Evolutionary conservation across 2,797 vertebrate species (phyloP), one percentile per base, ranked within the genome.

Genomic region (Mus caroli): DNA sequence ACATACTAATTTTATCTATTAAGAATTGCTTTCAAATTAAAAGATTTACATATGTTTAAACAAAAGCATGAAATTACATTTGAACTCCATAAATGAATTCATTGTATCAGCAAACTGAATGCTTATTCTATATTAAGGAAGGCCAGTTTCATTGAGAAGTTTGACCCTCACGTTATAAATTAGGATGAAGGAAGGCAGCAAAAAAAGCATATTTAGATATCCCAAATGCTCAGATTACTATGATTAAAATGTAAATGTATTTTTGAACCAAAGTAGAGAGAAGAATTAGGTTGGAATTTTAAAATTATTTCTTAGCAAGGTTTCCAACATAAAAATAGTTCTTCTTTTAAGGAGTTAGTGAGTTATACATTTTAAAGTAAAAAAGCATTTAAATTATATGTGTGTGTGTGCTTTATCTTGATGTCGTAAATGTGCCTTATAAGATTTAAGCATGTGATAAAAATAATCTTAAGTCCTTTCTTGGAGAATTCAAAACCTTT

Each of bases 1-100:
- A 88, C 97, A 97, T 97, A 97, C 96, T 97, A 95, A 97, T 98
- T 97, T 97, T 97, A 96, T 94, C 96, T 97, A 93, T 98, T 97
- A 97, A 96, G 88, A 97, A 95, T 97, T 97, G 73, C 88, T 95
- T 98, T 96, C 82, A 97, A 93, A 97, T 97, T 94, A 96, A 97
- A 97, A 97, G 88, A 97, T 97, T 97, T 97, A 96, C 96, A 96
- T 97, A 96, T 96, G 88, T 84, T 97, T 97, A 97, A 97, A 97
- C 87, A 97, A 95, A 96, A 96, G 67, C 91, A 95, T 95, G 92
- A 96, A 95, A 97, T 96, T 97, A 92, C 56, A 94, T 96, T 94
- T 95, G 92, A 96, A 93, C 71, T 97, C 75, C n/a, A 96, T 95
- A 92, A 97, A 95, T 28, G 60, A 91, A 77, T 97, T 93, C 80